phyloP scores from a whole-genome alignment of 2,888 invertebrate genomes.

The Clanis bilineata region DNA sequence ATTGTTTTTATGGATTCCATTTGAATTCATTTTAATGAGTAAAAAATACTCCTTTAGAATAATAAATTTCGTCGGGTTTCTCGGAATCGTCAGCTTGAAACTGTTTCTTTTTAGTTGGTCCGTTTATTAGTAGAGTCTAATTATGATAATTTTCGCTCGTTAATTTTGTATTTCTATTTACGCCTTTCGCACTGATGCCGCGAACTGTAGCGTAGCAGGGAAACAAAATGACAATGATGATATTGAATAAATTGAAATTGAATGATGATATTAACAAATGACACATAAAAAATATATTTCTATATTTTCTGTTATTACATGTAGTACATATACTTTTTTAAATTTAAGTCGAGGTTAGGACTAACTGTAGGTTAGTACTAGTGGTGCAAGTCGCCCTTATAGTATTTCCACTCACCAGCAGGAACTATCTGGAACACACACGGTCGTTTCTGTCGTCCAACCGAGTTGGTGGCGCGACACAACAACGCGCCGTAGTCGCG shows the following conservation, averaged over 20 bases:
- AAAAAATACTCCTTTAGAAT: constrained; percentile 9
- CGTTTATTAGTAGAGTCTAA: neutral
- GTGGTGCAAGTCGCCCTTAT: too few relatives aligned
- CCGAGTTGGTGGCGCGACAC: constrained; percentile 91
- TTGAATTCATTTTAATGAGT: constrained; percentile 9
- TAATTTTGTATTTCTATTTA: too few relatives aligned
- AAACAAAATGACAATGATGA: too few relatives aligned
- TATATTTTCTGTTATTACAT: too few relatives aligned
- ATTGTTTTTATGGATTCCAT: constrained; percentile 9
- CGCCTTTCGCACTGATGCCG: too few relatives aligned
- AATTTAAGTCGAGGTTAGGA: too few relatives aligned
- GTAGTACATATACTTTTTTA: too few relatives aligned
- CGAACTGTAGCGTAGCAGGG: too few relatives aligned
- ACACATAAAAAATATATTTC: too few relatives aligned
- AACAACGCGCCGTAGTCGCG: constrained; percentile 93
- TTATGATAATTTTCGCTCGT: neutral
- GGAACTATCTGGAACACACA: constrained; percentile 94
- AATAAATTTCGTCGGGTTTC: constrained; percentile 15
- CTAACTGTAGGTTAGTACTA: too few relatives aligned
- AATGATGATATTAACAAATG: too few relatives aligned
- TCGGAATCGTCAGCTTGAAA: neutral
- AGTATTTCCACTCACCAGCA: constrained; percentile 87
- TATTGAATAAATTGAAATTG: too few relatives aligned
- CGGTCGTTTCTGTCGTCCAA: constrained; percentile 91
- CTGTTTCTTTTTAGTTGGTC: neutral